Conservation (phyloP, 2,888 invertebrate species). For the Xestia sexstrigata region DNA sequence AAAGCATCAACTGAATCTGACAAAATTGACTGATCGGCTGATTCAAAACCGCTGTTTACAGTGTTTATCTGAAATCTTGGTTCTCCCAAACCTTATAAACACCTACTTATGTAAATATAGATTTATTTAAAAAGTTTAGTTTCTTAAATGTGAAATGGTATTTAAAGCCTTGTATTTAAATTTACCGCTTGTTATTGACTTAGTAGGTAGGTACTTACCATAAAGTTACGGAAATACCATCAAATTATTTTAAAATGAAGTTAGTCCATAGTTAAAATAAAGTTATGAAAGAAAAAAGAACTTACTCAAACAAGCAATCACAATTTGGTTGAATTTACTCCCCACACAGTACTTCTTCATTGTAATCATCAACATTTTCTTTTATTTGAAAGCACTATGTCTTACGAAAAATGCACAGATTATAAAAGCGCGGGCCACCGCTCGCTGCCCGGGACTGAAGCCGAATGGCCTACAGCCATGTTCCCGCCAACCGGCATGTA, state of each 20-base stretch:
- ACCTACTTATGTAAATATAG: not conserved
- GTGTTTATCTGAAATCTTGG: not conserved
- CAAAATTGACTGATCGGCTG: not conserved
- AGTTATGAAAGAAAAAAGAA: constrained; percentile 34
- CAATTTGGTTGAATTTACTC: constrained; percentile 84
- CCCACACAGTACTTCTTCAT: constrained; percentile 88
- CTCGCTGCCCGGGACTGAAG: constrained; percentile 55
- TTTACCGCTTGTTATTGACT: not conserved
- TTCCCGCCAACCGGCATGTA: constrained; percentile 47
- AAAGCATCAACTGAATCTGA: not conserved
- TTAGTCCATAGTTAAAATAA: not conserved
- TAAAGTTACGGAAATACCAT: not conserved
- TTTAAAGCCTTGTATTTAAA: not conserved
- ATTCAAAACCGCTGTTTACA: not conserved
- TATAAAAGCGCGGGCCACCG: constrained; percentile 56
- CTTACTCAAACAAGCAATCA: constrained; percentile 84
- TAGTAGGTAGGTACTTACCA: not conserved
- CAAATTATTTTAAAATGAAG: not conserved
- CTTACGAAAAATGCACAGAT: constrained; percentile 54
- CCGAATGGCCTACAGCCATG: constrained; percentile 55
- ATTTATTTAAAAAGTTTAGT: not conserved
- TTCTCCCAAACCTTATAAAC: not conserved
- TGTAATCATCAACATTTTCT: constrained; percentile 84
- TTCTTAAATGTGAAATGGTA: not conserved
- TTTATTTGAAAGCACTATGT: constrained; percentile 38